These are phyloP conservation scores for Eilema griseolum DNA, from an alignment of 2,888 invertebrate species.

Conservation along the genomic window DNA sequence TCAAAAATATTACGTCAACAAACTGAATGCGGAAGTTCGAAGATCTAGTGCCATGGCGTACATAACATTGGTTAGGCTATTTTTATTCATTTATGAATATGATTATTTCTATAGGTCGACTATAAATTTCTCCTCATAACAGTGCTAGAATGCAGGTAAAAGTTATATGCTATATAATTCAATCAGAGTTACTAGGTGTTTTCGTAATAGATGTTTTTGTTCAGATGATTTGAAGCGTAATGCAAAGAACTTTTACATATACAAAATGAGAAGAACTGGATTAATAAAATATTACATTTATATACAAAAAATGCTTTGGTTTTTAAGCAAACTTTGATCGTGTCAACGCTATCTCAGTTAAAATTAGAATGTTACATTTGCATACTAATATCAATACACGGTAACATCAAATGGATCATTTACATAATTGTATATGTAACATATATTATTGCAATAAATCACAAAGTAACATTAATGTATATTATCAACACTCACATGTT, in stretches of 20 bases:
- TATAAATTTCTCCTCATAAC: too few species aligned
- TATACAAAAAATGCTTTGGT: too few species aligned
- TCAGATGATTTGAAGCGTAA: background rate
- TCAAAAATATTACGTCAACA: background rate
- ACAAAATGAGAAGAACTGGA: too few species aligned
- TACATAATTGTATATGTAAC: background rate
- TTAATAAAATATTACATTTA: too few species aligned
- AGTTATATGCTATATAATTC: too few species aligned
- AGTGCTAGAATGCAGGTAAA: too few species aligned
- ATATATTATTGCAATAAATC: background rate
- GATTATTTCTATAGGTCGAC: too few species aligned
- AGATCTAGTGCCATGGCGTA: background rate
- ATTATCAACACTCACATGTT: slow-evolving; percentile 1
- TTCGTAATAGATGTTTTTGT: too few species aligned
- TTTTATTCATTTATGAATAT: too few species aligned
- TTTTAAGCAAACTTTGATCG: background rate
- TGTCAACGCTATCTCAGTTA: background rate
- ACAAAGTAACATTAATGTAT: background rate
- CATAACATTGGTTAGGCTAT: too few species aligned
- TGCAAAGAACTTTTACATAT: background rate
- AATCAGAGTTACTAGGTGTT: too few species aligned
- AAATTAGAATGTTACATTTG: slow-evolving; percentile 6
- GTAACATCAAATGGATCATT: slow-evolving; percentile 6
- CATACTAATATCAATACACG: background rate
- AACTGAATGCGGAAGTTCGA: background rate